Base-by-base conservation (phyloP, 2,797 vertebrate species). In the Rhynchonycteris naso region DNA sequence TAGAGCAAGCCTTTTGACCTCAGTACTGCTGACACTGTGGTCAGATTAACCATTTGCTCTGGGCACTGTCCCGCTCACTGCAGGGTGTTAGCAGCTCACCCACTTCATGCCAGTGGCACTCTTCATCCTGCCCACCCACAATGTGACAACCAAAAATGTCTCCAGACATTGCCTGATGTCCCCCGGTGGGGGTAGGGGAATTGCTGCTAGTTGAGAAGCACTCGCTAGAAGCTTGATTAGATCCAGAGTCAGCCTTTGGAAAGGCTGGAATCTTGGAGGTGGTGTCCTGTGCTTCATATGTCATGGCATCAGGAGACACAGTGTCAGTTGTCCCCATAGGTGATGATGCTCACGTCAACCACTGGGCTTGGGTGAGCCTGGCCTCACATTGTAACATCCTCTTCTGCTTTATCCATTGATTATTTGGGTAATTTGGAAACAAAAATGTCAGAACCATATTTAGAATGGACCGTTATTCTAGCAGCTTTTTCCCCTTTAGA, bases 281-380 rank as follows among this genome's bases (percentile, higher is more conserved):
- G 43, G 10, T 12, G 13, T 35, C 28, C 24, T 4, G 1, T 5
- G 24, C 78, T 19, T 15, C 5, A 0, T 4, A 1, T 16, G n/a
- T 58, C 56, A 7, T 30, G 1, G 11, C 16, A 1, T 30, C 1
- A 1, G 43, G 81, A 16, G 26, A 14, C 12, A 4, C 10, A 0
- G 24, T 0, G 12, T 66, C 16, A 8, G n/a, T 33, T 47, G 72
- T 52, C 68, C 59, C 72, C 47, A 6, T 4, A 2, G 18, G 6
- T n/a, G 86, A 50, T 1, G 30, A 7, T 14, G 1, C 65, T 47
- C 26, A 1, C 15, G 0, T 2, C 3, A 7, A 43, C 4, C 38
- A 4, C 54, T 4, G 24, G 19, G 14, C 52, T 18, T 68, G 1
- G 12, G 66, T 1, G 33, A 5, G 30, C 28, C 52, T 19, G 30